Base-by-base conservation (phyloP, 2,888 invertebrate genomes). In the Epinotia demarniana region DNA sequence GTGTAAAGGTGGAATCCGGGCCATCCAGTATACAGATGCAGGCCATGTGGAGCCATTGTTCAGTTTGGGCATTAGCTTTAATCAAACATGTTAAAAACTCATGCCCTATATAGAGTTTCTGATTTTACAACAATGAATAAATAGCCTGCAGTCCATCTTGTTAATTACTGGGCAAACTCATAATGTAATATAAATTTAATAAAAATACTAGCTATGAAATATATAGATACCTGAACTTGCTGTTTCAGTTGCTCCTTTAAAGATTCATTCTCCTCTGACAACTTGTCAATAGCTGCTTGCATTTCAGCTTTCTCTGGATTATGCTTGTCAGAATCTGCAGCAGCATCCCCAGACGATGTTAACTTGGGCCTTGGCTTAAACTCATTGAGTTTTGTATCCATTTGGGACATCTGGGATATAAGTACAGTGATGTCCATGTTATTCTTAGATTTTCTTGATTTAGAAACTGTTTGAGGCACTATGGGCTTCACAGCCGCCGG, bases 401-500 rank as follows among this genome's bases (percentile, higher is more conserved):
- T 94, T 81, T 96, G 95, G 39, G 96, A 95, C 95, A 97, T 95
- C 87, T 97, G 97, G 64, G 94, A 93, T 12, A 96, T 97, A 73
- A 97, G 92, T 39, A 95, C 95, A 74, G 95, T 95, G 60, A 96
- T 95, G 80, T 96, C 96, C 84, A 96, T 93, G 82, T 96, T 96
- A 79, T 96, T 96, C 81, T 82, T 92, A 0, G 92, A 93, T 79
- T 89, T 91, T 79, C 90, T 91, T n/a, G 83, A 81, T 84, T 90
- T 92, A 23, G 85, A 83, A 69, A 90, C 89, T 77, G 93, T 87
- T 78, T 89, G 89, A 0, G 96, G 95, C 23, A 96, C 93, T 78
- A 98, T 97, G 9, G 97, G 97, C 84, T 96, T 97, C 0, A 97
- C 96, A 68, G 98, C 98, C 18, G 96, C 97, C 84, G 97, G 96